These are phyloP conservation scores for Nyctereutes procyonoides DNA, from an alignment of 2,113 vertebrate species.

Conservation along the genomic window DNA sequence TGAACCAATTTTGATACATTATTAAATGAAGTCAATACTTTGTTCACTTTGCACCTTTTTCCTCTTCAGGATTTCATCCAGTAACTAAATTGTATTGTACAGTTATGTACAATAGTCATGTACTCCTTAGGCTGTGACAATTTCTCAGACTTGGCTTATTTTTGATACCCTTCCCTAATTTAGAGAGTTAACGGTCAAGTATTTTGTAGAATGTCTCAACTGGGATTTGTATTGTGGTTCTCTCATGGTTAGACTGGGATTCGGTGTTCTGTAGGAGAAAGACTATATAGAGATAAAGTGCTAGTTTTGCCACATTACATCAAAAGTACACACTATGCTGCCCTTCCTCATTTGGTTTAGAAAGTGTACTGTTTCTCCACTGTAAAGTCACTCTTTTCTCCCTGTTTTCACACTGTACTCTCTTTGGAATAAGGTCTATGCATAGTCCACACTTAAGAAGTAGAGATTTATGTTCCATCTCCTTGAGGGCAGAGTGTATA, in stretches of 20 bases:
- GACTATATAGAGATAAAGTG: not conserved
- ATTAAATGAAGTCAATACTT: not conserved
- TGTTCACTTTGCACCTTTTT: not conserved
- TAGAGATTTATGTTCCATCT: not conserved
- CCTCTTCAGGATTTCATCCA: not conserved
- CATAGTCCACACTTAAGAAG: not conserved
- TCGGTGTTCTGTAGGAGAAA: not conserved
- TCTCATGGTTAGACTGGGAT: not conserved
- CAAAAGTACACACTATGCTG: not conserved
- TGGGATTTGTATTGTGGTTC: not conserved
- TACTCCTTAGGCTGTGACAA: not conserved
- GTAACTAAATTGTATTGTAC: not conserved
- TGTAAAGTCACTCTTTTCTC: not conserved
- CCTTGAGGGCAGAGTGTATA: not conserved
- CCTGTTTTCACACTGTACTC: not conserved
- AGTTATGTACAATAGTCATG: no score
- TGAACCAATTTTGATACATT: not conserved
- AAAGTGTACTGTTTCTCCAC: not conserved
- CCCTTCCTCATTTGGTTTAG: not conserved
- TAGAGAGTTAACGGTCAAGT: not conserved
- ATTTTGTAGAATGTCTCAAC: not conserved
- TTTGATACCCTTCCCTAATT: not conserved
- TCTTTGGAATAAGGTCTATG: not conserved
- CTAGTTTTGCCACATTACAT: not conserved
- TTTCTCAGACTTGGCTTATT: not conserved